Evolutionary conservation across 2,888 invertebrate species (phyloP).

Genomic region (Volucella bombylans): DNA sequence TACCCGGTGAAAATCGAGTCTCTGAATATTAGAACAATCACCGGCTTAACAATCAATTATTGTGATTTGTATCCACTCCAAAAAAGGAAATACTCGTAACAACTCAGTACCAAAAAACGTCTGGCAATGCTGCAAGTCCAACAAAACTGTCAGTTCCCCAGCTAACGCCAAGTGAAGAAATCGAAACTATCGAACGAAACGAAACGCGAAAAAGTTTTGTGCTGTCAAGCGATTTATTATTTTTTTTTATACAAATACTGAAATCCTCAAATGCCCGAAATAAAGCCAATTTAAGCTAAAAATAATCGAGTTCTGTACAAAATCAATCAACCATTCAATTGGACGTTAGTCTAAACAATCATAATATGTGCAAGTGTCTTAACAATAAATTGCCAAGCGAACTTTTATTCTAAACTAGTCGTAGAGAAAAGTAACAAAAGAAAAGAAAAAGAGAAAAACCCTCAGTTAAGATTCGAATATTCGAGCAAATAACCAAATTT

Average conservation of each 20-base stretch:
- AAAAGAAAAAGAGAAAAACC: slow-evolving; percentile 36
- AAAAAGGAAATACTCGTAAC: slow-evolving; percentile 3
- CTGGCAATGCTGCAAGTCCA: slow-evolving; percentile 26
- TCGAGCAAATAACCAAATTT: slow-evolving; percentile 57
- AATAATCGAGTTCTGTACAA: slow-evolving; percentile 32
- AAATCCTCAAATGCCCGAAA: not conserved
- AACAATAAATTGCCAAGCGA: slow-evolving; percentile 55
- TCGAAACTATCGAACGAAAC: slow-evolving; percentile 73
- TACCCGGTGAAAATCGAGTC: too few relatives aligned
- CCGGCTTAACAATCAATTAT: not conserved
- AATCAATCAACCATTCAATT: slow-evolving; percentile 4
- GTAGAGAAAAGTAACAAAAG: too few relatives aligned
- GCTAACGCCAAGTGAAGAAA: slow-evolving; percentile 42
- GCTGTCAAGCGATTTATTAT: slow-evolving; percentile 61
- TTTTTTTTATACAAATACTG: slow-evolving; percentile 51
- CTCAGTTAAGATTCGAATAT: slow-evolving; percentile 26
- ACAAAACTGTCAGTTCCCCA: slow-evolving; percentile 21
- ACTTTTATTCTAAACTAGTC: slow-evolving; percentile 2
- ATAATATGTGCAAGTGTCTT: slow-evolving; percentile 32
- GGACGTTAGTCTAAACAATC: slow-evolving; percentile 17
- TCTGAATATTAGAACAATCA: too few relatives aligned
- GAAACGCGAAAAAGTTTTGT: slow-evolving; percentile 62
- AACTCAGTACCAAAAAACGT: not conserved
- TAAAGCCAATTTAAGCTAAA: slow-evolving; percentile 16
- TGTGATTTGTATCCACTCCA: slow-evolving; percentile 1